These are phyloP conservation scores for Parelbella ahira DNA, from an alignment of 2,888 invertebrate genomes.

Conservation along the genomic window DNA sequence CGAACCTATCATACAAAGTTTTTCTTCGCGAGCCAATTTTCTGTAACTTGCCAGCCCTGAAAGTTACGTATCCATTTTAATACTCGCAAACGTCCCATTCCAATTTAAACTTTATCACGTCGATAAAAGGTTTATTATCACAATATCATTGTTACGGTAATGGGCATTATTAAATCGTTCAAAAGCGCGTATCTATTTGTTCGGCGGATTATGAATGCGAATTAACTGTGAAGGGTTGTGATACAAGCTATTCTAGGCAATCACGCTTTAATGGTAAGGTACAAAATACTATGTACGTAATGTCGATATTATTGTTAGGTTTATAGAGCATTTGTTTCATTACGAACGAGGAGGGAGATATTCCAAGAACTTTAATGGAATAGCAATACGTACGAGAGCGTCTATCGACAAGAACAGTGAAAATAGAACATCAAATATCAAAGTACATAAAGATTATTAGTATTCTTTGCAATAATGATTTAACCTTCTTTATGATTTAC, in stretches of 20 bases:
- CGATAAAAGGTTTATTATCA: slow-evolving; percentile 22
- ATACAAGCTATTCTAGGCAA: background rate
- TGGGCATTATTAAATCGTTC: slow-evolving; percentile 39
- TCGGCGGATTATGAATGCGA: slow-evolving; percentile 35
- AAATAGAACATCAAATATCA: too few relatives aligned
- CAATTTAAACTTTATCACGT: slow-evolving; percentile 27
- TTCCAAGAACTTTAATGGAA: too few relatives aligned
- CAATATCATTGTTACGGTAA: slow-evolving; percentile 24
- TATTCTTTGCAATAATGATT: too few relatives aligned
- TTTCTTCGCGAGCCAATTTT: slow-evolving; percentile 37
- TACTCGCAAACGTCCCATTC: slow-evolving; percentile 28
- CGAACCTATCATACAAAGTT: background rate
- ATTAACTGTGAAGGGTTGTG: slow-evolving; percentile 15
- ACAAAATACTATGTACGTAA: slow-evolving; percentile 3
- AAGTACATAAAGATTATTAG: too few relatives aligned
- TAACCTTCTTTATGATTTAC: too few relatives aligned
- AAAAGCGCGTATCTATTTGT: slow-evolving; percentile 40
- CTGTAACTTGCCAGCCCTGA: slow-evolving; percentile 52
- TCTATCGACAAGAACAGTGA: too few relatives aligned
- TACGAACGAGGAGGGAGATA: background rate
- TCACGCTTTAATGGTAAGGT: slow-evolving; percentile 7
- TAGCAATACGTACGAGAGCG: too few relatives aligned
- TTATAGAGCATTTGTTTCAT: slow-evolving; percentile 10
- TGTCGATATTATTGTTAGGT: slow-evolving; percentile 1
- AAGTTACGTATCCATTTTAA: slow-evolving; percentile 37